phyloP scores from a whole-genome alignment of 2,113 vertebrate species.

The Hemibagrus wyckioides region DNA sequence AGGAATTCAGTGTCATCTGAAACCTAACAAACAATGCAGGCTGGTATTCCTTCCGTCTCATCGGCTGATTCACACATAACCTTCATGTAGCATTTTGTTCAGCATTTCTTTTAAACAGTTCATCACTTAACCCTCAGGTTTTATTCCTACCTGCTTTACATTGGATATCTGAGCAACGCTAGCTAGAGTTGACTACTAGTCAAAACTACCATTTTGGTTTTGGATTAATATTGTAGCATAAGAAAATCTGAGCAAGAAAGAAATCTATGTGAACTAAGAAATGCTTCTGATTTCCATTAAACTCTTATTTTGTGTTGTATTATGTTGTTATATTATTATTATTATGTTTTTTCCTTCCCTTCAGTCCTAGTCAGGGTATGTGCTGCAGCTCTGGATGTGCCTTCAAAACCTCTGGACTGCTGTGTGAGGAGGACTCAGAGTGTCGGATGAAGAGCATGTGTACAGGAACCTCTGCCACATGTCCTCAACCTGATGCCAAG shows the following conservation, averaged over 20 bases:
- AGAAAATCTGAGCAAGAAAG: not conserved
- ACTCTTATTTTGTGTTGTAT: not conserved
- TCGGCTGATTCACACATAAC: not conserved
- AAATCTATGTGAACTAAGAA: no score
- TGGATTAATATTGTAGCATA: not conserved
- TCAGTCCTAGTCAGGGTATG: constrained; percentile 78
- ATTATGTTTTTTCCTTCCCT: not conserved
- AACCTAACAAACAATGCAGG: constrained; percentile 76
- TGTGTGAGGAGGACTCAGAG: constrained; percentile 73
- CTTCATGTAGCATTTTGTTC: not conserved
- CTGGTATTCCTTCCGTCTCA: not conserved
- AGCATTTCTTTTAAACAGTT: not conserved
- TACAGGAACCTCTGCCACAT: constrained; percentile 67
- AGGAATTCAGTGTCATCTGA: constrained; percentile 72
- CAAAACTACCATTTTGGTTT: not conserved
- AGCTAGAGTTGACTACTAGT: not conserved
- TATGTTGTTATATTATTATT: not conserved
- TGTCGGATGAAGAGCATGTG: constrained; percentile 70
- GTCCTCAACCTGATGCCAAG: constrained; percentile 68
- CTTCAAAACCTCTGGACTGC: constrained; percentile 59
- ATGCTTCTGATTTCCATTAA: not conserved
- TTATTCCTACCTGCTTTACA: not conserved
- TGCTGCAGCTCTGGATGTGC: constrained; percentile 72
- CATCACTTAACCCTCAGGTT: not conserved
- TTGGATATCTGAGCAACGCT: no score